These are phyloP conservation scores for Nansenia antarctica DNA, from an alignment of 2,113 vertebrate species.

Conservation along the genomic window DNA sequence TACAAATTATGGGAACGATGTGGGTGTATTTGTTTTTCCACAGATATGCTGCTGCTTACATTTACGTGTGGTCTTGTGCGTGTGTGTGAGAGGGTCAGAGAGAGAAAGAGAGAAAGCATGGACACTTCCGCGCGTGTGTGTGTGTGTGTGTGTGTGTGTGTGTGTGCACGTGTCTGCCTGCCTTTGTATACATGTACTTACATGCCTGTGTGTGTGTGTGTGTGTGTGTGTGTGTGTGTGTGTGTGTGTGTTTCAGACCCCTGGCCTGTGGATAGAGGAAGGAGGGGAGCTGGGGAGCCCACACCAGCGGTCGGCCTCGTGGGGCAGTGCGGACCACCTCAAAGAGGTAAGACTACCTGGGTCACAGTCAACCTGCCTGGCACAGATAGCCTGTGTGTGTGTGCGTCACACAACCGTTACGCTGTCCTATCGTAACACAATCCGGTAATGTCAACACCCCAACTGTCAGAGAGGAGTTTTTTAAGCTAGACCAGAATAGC, in stretches of 20 bases:
- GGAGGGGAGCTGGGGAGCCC: slow-evolving; percentile 82
- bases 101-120: too few species aligned
- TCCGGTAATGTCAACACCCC: not conserved
- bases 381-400: not conserved
- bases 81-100: too few species aligned
- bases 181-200: slow-evolving; percentile 14
- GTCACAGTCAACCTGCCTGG: not conserved
- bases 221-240: slow-evolving; percentile 14
- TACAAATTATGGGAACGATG: not conserved
- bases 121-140: too few species aligned
- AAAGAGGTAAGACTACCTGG: slow-evolving; percentile 84
- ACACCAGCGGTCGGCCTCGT: slow-evolving; percentile 92
- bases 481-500: not conserved
- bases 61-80: too few species aligned
- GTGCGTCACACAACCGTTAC: not conserved
- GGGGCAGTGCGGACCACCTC: slow-evolving; percentile 93
- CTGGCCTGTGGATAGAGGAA: slow-evolving; percentile 90
- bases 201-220: not conserved
- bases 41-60: not conserved
- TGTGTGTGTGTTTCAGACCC: slow-evolving; percentile 77
- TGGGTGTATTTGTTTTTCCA: slow-evolving; percentile 1
- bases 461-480: not conserved
- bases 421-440: not conserved
- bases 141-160: too few species aligned
- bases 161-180: not conserved